Evolutionary conservation across 2,113 vertebrate species (phyloP), one percentile per base, ranked within the genome.

Genomic region (Austrofundulus limnaeus): DNA sequence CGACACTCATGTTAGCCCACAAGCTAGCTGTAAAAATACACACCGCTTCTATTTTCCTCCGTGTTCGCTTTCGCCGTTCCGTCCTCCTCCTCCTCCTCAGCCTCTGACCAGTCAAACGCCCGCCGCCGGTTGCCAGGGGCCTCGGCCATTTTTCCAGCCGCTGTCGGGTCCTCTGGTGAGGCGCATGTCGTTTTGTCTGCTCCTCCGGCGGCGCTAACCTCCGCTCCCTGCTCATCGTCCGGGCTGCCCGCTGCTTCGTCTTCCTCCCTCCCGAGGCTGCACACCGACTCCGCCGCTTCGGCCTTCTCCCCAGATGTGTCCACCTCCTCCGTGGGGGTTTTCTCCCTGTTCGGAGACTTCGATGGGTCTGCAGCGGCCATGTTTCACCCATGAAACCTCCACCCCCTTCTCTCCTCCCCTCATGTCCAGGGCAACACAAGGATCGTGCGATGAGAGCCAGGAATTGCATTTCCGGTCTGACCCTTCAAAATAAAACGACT

Each of bases 361-460:
- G 87, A 59, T 52, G 82, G 79, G 80, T 87, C 77, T 81, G 82
- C 82, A 83, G 87, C 86, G 61, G 90, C 90, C 92, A 93, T 93
- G 68, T 92, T 93, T 88, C 82, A 74, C 84, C 85, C 81, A 85
- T 86, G 79, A 77, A 86, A 76, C 86, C 75, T n/a, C n/a, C n/a
- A n/a, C 75, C 78, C 73, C 31, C 31, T 34, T 7, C 7, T 7
- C 28, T 7, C 28, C 31, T 71, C 43, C 43, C 43, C 43, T 46
- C 43, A 4, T 66, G 75, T 66, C 86, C 78, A 76, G 61, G 63
- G 61, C 75, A 34, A 48, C 68, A 78, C 65, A 48, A 43, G 59
- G 59, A 72, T 78, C 80, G 66, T 52, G 70, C 57, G 19, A 17
- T 10, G 43, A n/a, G 55, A 75, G 37, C 59, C 65, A 76, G 56